phyloP scores from a whole-genome alignment of 2,888 invertebrate species.

The Pollenia griseotomentosa region DNA sequence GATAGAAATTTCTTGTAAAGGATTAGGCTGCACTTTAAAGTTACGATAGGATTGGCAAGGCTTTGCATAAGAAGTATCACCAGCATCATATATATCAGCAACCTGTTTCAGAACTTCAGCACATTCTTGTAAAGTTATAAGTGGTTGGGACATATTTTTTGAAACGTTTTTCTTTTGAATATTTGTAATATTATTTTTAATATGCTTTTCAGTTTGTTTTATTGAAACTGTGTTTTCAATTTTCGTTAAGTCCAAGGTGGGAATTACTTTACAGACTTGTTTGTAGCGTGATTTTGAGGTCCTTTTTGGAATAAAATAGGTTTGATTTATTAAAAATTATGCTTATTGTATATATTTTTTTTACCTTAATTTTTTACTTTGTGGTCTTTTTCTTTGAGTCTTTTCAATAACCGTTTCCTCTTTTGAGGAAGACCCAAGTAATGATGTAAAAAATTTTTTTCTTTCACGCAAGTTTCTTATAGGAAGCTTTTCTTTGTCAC shows the following conservation, averaged over 20 bases:
- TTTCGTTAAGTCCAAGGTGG: conserved; percentile 71
- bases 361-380: conserved; percentile 51
- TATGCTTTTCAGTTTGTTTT: neutral
- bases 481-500: neutral
- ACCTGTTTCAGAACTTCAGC: conserved; percentile 18
- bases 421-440: neutral
- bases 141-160: neutral
- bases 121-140: conserved; percentile 28
- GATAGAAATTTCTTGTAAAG: neutral
- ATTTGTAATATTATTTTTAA: neutral
- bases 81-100: conserved; percentile 54
- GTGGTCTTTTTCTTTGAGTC: conserved; percentile 5
- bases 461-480: conserved; percentile 35
- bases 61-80: conserved; percentile 55
- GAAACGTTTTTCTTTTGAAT: neutral
- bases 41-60: conserved; percentile 70
- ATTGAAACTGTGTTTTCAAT: conserved; percentile 55
- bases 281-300: conserved; percentile 49
- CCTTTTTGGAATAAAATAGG: neutral
- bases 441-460: conserved; percentile 46
- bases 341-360: neutral
- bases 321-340: neutral
- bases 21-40: conserved; percentile 42
- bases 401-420: conserved; percentile 5
- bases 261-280: conserved; percentile 74